Evolutionary conservation across 2,888 invertebrate species (phyloP).

Genomic region (Perizoma flavofasciatum): DNA sequence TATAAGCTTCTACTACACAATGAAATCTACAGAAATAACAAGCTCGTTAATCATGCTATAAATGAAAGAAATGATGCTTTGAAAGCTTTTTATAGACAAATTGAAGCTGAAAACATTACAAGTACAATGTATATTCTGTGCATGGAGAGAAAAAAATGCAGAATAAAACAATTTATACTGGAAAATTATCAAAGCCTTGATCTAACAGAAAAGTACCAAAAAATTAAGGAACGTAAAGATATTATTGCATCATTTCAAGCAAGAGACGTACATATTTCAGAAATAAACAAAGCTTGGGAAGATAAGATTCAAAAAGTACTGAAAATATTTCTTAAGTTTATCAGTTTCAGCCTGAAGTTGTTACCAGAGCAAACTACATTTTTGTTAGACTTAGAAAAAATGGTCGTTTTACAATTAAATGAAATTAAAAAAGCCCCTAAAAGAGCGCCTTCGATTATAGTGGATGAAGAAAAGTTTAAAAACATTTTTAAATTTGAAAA

Average conservation of each 20-base stretch:
- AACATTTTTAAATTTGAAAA: slow-evolving; percentile 60
- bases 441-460: slow-evolving; percentile 50
- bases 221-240: slow-evolving; percentile 58
- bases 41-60: slow-evolving; percentile 56
- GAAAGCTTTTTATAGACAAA: slow-evolving; percentile 61
- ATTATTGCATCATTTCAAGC: slow-evolving; percentile 52
- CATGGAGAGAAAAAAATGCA: slow-evolving; percentile 73
- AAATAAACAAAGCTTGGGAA: slow-evolving; percentile 69
- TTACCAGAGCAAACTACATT: slow-evolving; percentile 74
- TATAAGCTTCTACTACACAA: slow-evolving; percentile 65
- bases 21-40: slow-evolving; percentile 56
- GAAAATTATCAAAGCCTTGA: slow-evolving; percentile 61
- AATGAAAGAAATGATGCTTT: slow-evolving; percentile 67
- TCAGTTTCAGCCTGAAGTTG: slow-evolving; percentile 69
- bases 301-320: slow-evolving; percentile 69
- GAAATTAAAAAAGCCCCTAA: slow-evolving; percentile 66
- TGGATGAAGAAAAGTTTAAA: slow-evolving; percentile 49
- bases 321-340: slow-evolving; percentile 70
- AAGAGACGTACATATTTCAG: slow-evolving; percentile 51
- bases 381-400: slow-evolving; percentile 70
- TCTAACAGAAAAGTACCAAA: slow-evolving; percentile 55
- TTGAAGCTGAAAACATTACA: slow-evolving; percentile 65
- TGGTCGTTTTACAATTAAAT: slow-evolving; percentile 72
- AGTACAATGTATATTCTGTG: slow-evolving; percentile 75
- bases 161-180: slow-evolving; percentile 63